A percentile compares a stretch with the other conserved stretches of the same genome.
phyloP scores from a whole-genome alignment of 2,888 invertebrate species.

The Synergus umbraculus region DNA sequence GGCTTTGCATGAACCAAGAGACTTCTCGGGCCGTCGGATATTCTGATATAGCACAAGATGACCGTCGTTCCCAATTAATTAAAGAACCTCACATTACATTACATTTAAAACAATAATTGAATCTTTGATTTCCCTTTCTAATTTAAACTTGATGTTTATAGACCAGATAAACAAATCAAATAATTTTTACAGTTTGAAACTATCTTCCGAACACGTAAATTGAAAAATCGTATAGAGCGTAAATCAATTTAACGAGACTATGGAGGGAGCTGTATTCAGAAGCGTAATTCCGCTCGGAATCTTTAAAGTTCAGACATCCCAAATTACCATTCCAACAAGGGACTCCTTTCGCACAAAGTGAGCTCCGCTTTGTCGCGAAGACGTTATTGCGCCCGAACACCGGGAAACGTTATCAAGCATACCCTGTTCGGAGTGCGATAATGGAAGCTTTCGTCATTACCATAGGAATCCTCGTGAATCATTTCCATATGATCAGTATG shows the following conservation, averaged over 20 bases:
- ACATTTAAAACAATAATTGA: no score
- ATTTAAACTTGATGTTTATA: no score
- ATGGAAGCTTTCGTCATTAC: conserved; percentile 58
- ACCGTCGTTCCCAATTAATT: not conserved
- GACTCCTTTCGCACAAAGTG: conserved; percentile 1
- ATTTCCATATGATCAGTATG: conserved; percentile 59
- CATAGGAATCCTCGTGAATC: conserved; percentile 57
- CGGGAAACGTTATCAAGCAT: conserved; percentile 14
- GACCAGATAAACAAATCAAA: no score
- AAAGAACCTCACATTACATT: not conserved
- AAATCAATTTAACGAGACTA: not conserved
- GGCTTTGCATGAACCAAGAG: conserved; percentile 4
- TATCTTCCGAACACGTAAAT: no score
- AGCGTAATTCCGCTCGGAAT: not conserved
- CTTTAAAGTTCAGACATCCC: conserved; percentile 22
- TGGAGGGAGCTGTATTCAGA: not conserved
- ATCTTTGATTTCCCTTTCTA: no score
- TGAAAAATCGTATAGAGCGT: no score
- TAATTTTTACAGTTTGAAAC: no score
- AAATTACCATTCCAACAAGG: conserved; percentile 18
- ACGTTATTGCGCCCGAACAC: conserved; percentile 3
- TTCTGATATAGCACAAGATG: conserved; percentile 5
- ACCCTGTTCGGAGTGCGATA: conserved; percentile 47
- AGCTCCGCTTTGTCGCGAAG: conserved; percentile 21
- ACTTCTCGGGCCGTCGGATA: conserved; percentile 2